Evolutionary conservation across 1,140 invertebrate species (phyloP), one percentile per base, ranked within the genome.

Genomic region (Diachasmimorpha longicaudata): DNA sequence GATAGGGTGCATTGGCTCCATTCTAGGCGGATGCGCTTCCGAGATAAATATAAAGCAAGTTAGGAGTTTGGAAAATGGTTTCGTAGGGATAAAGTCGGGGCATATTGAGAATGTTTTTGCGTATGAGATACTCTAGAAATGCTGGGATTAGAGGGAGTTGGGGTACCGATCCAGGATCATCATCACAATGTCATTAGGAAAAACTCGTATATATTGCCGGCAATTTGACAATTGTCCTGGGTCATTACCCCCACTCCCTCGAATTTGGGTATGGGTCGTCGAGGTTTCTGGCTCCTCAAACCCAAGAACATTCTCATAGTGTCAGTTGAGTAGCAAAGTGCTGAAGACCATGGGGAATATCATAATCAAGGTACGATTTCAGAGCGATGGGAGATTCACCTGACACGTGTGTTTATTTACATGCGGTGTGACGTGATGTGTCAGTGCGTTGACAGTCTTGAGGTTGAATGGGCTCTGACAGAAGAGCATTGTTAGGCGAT

Each of bases 41-140:
- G 70, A 70, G 75, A 77, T 84, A 83, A 84, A 82, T 84, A 84
- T 84, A 82, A 71, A 76, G 70, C 66, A 36, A 46, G 23, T 55
- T 31, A n/a, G n/a, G 9, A 16, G 55, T 58, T 67, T 67, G 37
- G 42, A 46, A 74, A 66, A 77, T 78, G 72, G 72, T 44, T 63
- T 19, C 21, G 21, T 21, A 55, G 14, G 8, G 48, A 52, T 52
- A 16, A n/a, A n/a, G n/a, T n/a, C 19, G 48, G 48, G 48, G 48
- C 1, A 46, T 46, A 14, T n/a, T n/a, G n/a, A n/a, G n/a, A n/a
- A n/a, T n/a, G n/a, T n/a, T n/a, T n/a, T n/a, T n/a, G n/a, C n/a
- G n/a, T n/a, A n/a, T n/a, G n/a, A n/a, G n/a, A n/a, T n/a, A n/a
- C n/a, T n/a, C n/a, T n/a, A n/a, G n/a, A n/a, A n/a, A n/a, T n/a